These are phyloP conservation scores for Gambelia wislizenii DNA, from an alignment of 2,797 vertebrate genomes.

Conservation along the genomic window DNA sequence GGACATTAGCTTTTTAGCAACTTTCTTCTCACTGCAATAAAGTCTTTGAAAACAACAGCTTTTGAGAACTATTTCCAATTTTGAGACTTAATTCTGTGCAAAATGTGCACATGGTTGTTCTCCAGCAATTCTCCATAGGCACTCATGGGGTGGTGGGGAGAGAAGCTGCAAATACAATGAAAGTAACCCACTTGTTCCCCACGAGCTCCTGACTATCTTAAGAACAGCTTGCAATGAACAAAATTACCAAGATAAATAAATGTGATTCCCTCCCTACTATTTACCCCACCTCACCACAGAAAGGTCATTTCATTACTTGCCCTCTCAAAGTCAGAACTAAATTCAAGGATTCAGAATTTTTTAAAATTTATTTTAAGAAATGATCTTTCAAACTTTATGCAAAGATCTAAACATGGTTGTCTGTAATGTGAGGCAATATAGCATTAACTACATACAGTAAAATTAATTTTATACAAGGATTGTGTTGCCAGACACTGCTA, in stretches of 20 bases:
- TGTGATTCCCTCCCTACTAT: too few species aligned
- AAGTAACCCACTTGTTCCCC: background rate
- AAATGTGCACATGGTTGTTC: too few species aligned
- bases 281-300: background rate
- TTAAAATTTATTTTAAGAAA: slow-evolving; percentile 37
- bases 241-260: background rate
- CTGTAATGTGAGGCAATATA: slow-evolving; percentile 46
- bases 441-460: slow-evolving; percentile 56
- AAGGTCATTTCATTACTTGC: slow-evolving; percentile 14
- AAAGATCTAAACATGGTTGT: slow-evolving; percentile 46
- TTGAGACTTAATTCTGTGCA: too few species aligned
- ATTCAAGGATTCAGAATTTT: slow-evolving; percentile 53
- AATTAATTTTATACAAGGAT: slow-evolving; percentile 60
- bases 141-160: background rate
- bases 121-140: background rate
- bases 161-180: background rate
- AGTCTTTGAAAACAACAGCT: too few species aligned
- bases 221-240: background rate
- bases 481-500: slow-evolving; percentile 42
- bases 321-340: slow-evolving; percentile 35
- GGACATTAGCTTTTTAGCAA: too few species aligned
- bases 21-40: too few species aligned
- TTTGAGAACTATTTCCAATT: too few species aligned
- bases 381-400: slow-evolving; percentile 54
- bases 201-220: background rate